Base-by-base conservation (phyloP, 2,888 invertebrate genomes). In the Pseudanteris insignis region DNA sequence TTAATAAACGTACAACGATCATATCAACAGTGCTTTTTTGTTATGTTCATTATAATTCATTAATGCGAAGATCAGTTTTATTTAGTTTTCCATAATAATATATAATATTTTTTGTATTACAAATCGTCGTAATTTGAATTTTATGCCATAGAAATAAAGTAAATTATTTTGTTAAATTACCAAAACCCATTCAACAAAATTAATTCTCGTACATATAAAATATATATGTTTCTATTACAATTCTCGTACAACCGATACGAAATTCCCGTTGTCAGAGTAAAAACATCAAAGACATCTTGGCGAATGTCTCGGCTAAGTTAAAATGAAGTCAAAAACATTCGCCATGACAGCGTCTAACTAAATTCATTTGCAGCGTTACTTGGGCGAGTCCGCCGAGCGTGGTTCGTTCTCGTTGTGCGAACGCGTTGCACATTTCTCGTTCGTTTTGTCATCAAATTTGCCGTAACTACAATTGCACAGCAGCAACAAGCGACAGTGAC, bases 361-460 rank as follows among this genome's bases (percentile, higher is more conserved):
- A 54, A 54, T 54, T 46, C 54, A 40, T 44, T 37, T 32, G 26
- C 32, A 38, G 46, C 28, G 44, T 55, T 46, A 40, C 40, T 46
- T 28, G 40, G 30, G 21, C 30, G 21, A 44, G 26, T 15, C 12
- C n/a, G 25, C 12, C 24, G 11, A 7, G 12, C 13, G 15, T 30
- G 11, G 12, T 36, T 13, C 36, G 38, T 25, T n/a, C 29, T 30
- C 18, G 26, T 47, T 7, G 26, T 15, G 36, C 38, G 46, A 30
- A 21, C 43, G 43, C 12, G n/a, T 37, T 40, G 53, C 68, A 74
- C 73, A 8, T 73, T 72, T 72, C 46, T 63, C 70, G 71, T 71
- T n/a, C 65, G 68, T 71, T 74, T 70, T 71, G 67, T 69, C 70
- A 64, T 74, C 70, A 68, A 74, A 71, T 72, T 70, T 73, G n/a